These are phyloP conservation scores for Helarctos malayanus DNA, from an alignment of 2,797 vertebrate species.

Conservation along the genomic window DNA sequence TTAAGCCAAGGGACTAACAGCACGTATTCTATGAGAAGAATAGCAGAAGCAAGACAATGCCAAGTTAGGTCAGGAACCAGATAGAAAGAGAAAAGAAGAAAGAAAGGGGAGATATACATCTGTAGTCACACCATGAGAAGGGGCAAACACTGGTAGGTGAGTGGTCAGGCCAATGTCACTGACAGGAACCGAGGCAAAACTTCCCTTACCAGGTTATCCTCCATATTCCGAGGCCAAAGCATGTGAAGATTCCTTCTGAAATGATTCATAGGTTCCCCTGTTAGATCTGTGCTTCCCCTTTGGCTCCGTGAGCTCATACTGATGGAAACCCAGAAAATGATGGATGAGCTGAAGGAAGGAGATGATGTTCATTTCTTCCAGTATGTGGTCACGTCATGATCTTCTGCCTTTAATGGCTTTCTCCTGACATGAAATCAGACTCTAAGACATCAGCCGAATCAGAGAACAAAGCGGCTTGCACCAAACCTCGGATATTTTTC, in stretches of 20 bases:
- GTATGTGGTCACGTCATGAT: not conserved
- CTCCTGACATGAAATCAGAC: not conserved
- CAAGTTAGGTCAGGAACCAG: not conserved
- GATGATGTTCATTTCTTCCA: not conserved
- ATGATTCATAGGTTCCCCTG: not conserved
- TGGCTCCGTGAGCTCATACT: not conserved
- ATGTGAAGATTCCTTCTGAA: not conserved
- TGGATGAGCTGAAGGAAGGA: constrained; percentile 34
- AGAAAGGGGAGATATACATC: not conserved
- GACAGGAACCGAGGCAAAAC: not conserved
- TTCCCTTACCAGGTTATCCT: not conserved
- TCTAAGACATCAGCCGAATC: not conserved
- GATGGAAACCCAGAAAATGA: constrained; percentile 41
- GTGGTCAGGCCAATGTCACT: not conserved
- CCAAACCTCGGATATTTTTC: constrained; percentile 21
- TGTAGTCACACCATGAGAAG: not conserved
- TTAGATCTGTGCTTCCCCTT: not conserved
- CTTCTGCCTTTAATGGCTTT: constrained; percentile 36
- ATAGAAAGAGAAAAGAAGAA: not conserved
- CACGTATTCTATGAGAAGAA: not conserved
- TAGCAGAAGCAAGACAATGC: not conserved
- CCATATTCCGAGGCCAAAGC: not conserved
- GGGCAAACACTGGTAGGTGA: not conserved
- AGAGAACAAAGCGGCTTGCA: not conserved
- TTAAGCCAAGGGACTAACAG: not conserved